These are phyloP conservation scores for Sminthopsis crassicaudata DNA, from an alignment of 2,113 vertebrate species.

Conservation along the genomic window DNA sequence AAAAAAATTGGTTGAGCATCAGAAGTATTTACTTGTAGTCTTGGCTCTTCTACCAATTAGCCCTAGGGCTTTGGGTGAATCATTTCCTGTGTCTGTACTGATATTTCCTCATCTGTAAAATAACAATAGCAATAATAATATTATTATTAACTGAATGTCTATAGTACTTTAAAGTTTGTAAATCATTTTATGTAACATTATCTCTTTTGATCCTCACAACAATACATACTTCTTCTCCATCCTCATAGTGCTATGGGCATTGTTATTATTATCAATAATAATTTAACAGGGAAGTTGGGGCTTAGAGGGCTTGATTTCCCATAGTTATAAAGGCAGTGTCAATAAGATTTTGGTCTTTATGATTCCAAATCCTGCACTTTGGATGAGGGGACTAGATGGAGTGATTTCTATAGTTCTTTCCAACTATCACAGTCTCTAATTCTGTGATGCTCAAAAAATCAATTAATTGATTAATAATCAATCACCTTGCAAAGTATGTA, in stretches of 20 bases:
- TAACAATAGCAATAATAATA: background rate
- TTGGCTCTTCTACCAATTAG: background rate
- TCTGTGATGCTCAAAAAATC: constrained; percentile 43
- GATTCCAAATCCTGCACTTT: background rate
- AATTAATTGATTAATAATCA: background rate
- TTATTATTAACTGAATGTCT: background rate
- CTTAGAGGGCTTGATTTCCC: background rate
- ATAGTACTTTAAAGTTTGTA: background rate
- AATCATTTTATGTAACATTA: background rate
- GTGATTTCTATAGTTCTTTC: background rate
- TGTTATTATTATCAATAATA: background rate
- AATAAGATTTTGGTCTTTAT: background rate
- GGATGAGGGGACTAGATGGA: background rate
- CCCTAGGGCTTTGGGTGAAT: background rate
- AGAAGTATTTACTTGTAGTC: background rate
- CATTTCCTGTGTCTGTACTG: background rate
- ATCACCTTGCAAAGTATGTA: constrained; percentile 48
- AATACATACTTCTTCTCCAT: background rate
- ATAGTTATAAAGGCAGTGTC: background rate
- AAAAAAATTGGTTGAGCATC: background rate
- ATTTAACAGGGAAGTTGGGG: background rate
- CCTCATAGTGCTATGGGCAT: background rate
- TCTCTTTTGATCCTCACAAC: background rate
- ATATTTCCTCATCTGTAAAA: background rate
- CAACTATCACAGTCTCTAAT: background rate